Base-by-base conservation (phyloP, 2,888 invertebrate species). In the Norana najaformis region DNA sequence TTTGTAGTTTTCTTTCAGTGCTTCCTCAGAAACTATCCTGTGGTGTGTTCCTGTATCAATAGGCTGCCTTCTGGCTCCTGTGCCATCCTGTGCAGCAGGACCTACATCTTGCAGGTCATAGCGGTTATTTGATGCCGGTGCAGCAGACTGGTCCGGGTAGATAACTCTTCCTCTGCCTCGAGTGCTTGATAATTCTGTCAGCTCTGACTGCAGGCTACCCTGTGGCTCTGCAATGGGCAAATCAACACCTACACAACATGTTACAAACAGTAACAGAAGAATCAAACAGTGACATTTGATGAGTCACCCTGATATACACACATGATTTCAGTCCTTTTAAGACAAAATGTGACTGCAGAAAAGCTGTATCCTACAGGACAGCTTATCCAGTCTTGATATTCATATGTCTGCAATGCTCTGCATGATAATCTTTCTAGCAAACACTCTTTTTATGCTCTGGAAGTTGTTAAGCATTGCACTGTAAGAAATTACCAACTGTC, bases 51-150 rank as follows among this genome's bases (percentile, higher is more conserved):
- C 69, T 69, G 69, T 69, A 69, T 69, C 69, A 69, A 69, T n/a
- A 69, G 69, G 69, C 69, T 69, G 69, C 11, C 69, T 69, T 69
- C 69, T 69, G 69, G 69, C n/a, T 69, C n/a, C 69, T 69, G 69
- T 69, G n/a, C n/a, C n/a, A 69, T 69, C 69, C 69, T 69, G 8
- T 69, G 69, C 69, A 69, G 69, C 69, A 69, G 69, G 69, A 69
- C 69, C 69, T 69, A 13, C 69, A 69, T 16, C 69, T 13, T 69
- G 69, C 69, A n/a, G 69, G 14, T 69, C 69, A n/a, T 2, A n/a
- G n/a, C 69, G 69, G 69, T n/a, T 69, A 69, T 69, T 69, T 69
- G 69, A 69, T 69, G 69, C 69, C 69, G n/a, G 69, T 69, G n/a
- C 30, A 3, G n/a, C 69, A n/a, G 69, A 69, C n/a, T 69, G 69